Percentiles rank a stretch among this genome's conserved stretches.
These are phyloP conservation scores for Sclerurus mexicanus DNA, from an alignment of 2,113 vertebrate species.

Conservation along the genomic window DNA sequence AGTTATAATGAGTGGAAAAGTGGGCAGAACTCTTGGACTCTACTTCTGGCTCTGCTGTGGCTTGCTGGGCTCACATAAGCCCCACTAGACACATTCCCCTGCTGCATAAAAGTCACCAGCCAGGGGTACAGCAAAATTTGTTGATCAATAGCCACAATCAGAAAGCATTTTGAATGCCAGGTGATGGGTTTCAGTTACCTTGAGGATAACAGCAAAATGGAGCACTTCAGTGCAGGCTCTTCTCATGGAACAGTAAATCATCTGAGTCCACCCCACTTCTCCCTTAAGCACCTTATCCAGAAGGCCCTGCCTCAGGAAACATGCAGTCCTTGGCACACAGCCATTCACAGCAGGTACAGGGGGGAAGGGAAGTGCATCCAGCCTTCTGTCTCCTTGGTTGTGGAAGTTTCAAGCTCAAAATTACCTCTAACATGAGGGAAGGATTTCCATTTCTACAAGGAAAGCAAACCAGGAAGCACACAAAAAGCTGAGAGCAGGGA, in stretches of 20 bases:
- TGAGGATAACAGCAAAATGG: background rate
- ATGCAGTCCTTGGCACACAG: accelerated
- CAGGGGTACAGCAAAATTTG: background rate
- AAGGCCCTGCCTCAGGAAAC: background rate
- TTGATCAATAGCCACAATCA: background rate
- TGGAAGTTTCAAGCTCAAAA: background rate
- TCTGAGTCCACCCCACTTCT: background rate
- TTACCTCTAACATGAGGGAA: background rate
- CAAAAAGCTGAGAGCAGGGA: background rate
- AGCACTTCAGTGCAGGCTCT: background rate
- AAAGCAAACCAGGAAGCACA: background rate
- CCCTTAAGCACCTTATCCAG: background rate
- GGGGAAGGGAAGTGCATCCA: background rate
- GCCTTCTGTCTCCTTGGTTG: background rate
- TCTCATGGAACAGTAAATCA: background rate
- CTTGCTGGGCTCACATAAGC: background rate
- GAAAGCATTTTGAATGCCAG: background rate
- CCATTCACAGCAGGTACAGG: background rate
- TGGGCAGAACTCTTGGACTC: background rate
- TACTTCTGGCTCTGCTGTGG: background rate
- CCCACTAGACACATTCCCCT: background rate
- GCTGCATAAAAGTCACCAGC: background rate
- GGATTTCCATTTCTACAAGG: background rate
- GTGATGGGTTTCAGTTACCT: background rate
- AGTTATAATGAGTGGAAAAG: background rate